Percentiles rank a stretch among this genome's conserved stretches.
Conservation (phyloP, 2,797 vertebrate species). For the Periophthalmus magnuspinnatus region DNA sequence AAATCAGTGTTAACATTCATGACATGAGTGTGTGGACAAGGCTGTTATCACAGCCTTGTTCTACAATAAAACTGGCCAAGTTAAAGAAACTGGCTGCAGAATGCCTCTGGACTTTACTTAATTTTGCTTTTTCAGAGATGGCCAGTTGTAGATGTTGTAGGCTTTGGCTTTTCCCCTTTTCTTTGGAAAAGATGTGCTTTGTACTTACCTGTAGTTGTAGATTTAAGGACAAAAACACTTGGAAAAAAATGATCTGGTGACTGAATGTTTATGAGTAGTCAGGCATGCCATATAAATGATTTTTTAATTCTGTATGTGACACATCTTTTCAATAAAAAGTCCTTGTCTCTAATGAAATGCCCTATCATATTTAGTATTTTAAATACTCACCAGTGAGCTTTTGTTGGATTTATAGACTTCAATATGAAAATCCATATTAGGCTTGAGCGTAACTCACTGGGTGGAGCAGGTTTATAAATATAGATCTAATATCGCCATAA, state of each 20-base stretch:
- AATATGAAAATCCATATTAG: too few species aligned
- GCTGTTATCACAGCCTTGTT: slow-evolving; percentile 51
- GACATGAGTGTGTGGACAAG: slow-evolving; percentile 59
- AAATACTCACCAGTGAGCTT: neutral
- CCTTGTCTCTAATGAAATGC: slow-evolving; percentile 69
- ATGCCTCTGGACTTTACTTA: slow-evolving; percentile 60
- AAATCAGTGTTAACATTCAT: slow-evolving; percentile 75
- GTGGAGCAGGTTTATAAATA: too few species aligned
- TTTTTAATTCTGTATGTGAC: slow-evolving; percentile 82
- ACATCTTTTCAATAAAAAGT: slow-evolving; percentile 83
- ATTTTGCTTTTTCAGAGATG: slow-evolving; percentile 56
- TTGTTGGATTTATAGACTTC: neutral
- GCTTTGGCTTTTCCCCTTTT: slow-evolving; percentile 62
- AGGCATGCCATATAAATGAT: slow-evolving; percentile 82
- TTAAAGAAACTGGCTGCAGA: slow-evolving; percentile 62
- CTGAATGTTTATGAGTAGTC: slow-evolving; percentile 79
- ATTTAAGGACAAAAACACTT: slow-evolving; percentile 66
- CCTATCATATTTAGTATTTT: neutral
- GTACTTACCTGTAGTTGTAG: slow-evolving; percentile 79
- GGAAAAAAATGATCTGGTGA: slow-evolving; percentile 73
- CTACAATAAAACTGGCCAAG: slow-evolving; percentile 39
- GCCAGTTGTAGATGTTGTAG: slow-evolving; percentile 76
- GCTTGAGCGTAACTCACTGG: too few species aligned
- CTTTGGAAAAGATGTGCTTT: slow-evolving; percentile 75
- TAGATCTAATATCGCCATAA: too few species aligned